Conservation (phyloP, 2,888 invertebrate genomes). For the Coleophora deauratella region DNA sequence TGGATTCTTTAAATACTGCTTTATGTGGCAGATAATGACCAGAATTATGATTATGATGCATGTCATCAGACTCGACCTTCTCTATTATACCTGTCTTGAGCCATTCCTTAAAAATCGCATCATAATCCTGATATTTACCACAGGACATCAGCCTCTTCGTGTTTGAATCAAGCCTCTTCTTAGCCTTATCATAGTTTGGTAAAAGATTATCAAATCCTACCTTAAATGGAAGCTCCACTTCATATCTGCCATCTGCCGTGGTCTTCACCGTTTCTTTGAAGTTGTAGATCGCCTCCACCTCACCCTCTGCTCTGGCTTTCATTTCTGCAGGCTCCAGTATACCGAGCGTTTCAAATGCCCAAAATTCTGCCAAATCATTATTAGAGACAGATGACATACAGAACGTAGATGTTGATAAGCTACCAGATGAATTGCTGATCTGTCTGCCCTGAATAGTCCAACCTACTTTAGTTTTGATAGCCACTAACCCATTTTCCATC, state of each 20-base stretch:
- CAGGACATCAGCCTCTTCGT: conserved; percentile 1
- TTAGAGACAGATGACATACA: not conserved
- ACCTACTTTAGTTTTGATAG: conserved; percentile 4
- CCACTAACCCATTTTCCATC: not conserved
- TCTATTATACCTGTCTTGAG: not conserved
- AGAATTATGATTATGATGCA: not conserved
- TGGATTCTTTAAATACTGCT: conserved; percentile 7
- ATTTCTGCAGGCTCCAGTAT: conserved; percentile 2
- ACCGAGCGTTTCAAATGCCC: conserved; percentile 2
- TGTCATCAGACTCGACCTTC: not conserved
- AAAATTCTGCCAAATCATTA: not conserved
- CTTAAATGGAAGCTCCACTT: conserved; percentile 5
- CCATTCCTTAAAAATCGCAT: conserved; percentile 5
- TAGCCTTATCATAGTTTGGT: not conserved
- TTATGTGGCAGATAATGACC: conserved; percentile 8
- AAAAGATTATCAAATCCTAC: not conserved
- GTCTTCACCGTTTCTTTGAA: conserved; percentile 2
- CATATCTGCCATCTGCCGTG: conserved; percentile 2
- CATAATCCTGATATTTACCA: conserved; percentile 4
- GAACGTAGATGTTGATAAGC: not conserved
- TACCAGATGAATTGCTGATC: no score
- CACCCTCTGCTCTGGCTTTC: not conserved
- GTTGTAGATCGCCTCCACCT: not conserved
- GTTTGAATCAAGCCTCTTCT: conserved; percentile 3
- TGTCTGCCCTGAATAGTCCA: not conserved